Evolutionary conservation across 2,113 vertebrate genomes (phyloP).

Genomic region (Phocoena sinus): DNA sequence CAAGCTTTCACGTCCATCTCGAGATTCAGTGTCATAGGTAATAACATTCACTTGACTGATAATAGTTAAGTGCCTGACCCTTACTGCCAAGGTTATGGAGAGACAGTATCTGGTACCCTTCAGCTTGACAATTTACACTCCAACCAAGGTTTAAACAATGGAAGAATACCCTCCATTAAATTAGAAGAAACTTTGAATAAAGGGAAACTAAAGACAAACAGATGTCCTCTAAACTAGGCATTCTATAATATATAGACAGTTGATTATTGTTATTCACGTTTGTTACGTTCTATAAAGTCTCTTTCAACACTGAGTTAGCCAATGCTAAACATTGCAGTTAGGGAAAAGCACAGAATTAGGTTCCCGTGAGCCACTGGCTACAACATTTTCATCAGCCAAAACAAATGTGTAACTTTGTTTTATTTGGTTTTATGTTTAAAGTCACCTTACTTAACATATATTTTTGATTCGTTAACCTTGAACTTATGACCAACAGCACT

Average conservation of each 20-base stretch:
- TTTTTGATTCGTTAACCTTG: not conserved
- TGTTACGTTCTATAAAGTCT: not conserved
- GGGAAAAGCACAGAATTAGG: not conserved
- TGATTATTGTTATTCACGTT: not conserved
- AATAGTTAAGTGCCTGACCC: not conserved
- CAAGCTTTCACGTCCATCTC: not conserved
- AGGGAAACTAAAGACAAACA: not conserved
- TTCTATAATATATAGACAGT: not conserved
- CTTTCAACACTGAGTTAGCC: not conserved
- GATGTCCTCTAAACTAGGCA: not conserved
- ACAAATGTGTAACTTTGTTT: not conserved
- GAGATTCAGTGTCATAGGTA: not conserved
- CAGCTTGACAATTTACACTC: not conserved
- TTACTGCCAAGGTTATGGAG: not conserved
- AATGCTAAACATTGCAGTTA: not conserved
- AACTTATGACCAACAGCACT: not conserved
- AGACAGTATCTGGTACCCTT: not conserved
- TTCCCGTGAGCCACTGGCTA: not conserved
- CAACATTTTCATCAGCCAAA: not conserved
- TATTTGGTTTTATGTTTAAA: not conserved
- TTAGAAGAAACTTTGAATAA: not conserved
- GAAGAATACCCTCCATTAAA: not conserved
- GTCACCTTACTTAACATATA: not conserved
- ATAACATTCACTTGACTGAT: not conserved
- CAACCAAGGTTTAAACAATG: not conserved